Percentiles rank a stretch among this genome's conserved stretches.
These are phyloP conservation scores for Oreochromis niloticus DNA, from an alignment of 2,113 vertebrate genomes.

Conservation along the genomic window DNA sequence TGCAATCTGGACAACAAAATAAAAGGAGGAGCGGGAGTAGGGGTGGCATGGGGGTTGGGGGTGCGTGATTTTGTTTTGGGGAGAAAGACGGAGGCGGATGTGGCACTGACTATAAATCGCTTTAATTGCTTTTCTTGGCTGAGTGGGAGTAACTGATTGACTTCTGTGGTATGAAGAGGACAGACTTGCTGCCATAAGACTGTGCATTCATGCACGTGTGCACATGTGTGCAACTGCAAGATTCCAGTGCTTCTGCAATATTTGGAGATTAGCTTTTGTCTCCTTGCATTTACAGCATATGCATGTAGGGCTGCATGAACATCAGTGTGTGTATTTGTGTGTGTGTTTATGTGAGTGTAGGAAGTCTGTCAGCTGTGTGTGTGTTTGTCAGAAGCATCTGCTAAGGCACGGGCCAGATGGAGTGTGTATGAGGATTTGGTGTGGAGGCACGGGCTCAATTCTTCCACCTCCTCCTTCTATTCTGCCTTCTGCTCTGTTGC, in stretches of 20 bases:
- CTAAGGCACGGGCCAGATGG: conserved; percentile 70
- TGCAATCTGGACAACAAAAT: neutral
- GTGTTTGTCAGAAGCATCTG: conserved; percentile 68
- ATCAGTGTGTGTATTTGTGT: neutral
- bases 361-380: neutral
- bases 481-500: conserved; percentile 52
- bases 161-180: conserved; percentile 28
- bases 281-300: neutral
- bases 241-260: neutral
- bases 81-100: neutral
- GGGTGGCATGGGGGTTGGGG: neutral
- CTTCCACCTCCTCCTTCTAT: conserved; percentile 1
- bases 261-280: neutral
- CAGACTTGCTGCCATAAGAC: neutral
- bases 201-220: neutral
- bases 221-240: neutral
- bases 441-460: conserved; percentile 65
- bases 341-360: neutral
- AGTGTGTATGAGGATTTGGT: conserved; percentile 54
- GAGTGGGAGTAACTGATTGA: conserved; percentile 14
- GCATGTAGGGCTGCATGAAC: neutral
- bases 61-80: neutral
- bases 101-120: neutral
- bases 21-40: neutral
- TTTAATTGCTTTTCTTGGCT: conserved; percentile 55